Base-by-base conservation (phyloP, 1,140 invertebrate species). In the Acromyrmex heyeri region DNA sequence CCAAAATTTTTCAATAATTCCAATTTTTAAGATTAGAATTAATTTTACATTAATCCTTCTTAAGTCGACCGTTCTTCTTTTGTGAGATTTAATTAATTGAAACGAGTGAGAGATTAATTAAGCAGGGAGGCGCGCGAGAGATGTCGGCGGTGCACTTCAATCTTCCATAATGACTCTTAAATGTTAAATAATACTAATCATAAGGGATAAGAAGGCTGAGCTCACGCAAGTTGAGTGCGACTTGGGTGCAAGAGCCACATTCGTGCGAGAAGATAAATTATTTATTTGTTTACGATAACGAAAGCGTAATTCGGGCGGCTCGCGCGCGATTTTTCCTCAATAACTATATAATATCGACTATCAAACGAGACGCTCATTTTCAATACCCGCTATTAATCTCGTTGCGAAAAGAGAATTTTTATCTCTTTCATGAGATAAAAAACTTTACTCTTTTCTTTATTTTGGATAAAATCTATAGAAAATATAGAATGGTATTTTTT, bases 151-250 rank as follows among this genome's bases (percentile, higher is more conserved):
- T 70, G 57, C 48, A 82, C 61, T 88, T 90, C 86, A 79, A 91
- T 91, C 90, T 91, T 91, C 90, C 87, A 87, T 90, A 90, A 87
- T 85, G 87, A 89, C 90, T 91, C 44, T 91, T 91, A 91, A 90
- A 82, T 91, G 91, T 92, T 92, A 92, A 75, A 83, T 83, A 50
- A 83, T 83, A 83, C 76, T 91, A 90, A 90, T 86, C 55, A 10
- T 92, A 92, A 92, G 86, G 76, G 59, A 88, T 73, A 91, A 92
- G 91, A 92, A 92, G 92, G 90, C 92, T 92, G 92, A 92, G 73
- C 86, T 92, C 83, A 64, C 87, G 72, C 73, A 75, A 57, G 85
- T 73, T 70, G 79, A 69, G 59, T 64, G 30, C 24, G 64, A 90
- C 87, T 83, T 73, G 81, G 62, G 62, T 44, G 30, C 30, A 6